Conservation (phyloP, 2,113 vertebrate genomes). For the human (Homo sapiens) region GRCh38 chr1:237909001-237909500, state of each 20-base stretch:
- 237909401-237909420: neutral
- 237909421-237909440: neutral
- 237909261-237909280: neutral
- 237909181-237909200: neutral
- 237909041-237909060: neutral
- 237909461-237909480: conserved; percentile 10
- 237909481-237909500: conserved; percentile 54
- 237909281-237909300: neutral
- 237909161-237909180: neutral
- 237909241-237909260: neutral
- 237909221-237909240: neutral
- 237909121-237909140: neutral
- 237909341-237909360: too few relatives aligned
- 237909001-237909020: neutral
- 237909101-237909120: neutral
- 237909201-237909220: neutral
- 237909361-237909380: neutral
- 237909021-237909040: neutral
- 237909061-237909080: neutral
- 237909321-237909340: neutral
- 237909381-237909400: neutral
- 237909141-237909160: neutral
- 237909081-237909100: neutral
- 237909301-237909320: neutral
- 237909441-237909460: neutral